A percentile compares a stretch with the other conserved stretches of the same genome.
phyloP scores from a whole-genome alignment of 2,888 invertebrate species.

The Thelaira solivaga region DNA sequence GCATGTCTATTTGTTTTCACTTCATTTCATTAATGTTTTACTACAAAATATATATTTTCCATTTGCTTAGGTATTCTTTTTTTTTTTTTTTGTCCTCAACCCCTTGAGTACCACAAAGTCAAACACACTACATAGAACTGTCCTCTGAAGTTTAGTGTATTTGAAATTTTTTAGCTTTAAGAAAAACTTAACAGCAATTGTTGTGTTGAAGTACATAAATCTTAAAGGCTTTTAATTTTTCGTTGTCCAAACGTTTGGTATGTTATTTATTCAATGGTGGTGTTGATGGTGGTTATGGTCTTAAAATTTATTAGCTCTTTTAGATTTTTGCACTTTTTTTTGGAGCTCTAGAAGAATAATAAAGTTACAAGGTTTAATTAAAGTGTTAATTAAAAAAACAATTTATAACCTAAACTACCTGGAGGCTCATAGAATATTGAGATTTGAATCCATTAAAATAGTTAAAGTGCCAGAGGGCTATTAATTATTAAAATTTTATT shows the following conservation, averaged over 20 bases:
- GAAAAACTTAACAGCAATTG: slow-evolving; percentile 41
- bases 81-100: neutral
- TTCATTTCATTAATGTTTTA: slow-evolving; percentile 35
- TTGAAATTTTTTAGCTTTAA: slow-evolving; percentile 38
- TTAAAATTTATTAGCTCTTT: slow-evolving; percentile 27
- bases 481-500: too few relatives aligned
- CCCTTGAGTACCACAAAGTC: neutral
- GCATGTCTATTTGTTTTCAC: slow-evolving; percentile 2
- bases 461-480: neutral
- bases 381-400: slow-evolving; percentile 15
- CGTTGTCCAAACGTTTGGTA: too few relatives aligned
- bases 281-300: slow-evolving; percentile 15
- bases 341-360: slow-evolving; percentile 39
- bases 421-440: neutral
- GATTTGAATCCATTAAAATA: neutral
- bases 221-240: slow-evolving; percentile 32
- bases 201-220: slow-evolving; percentile 37
- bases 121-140: neutral
- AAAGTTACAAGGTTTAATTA: neutral
- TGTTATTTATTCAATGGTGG: slow-evolving; percentile 1
- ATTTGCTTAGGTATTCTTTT: slow-evolving; percentile 26
- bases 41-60: slow-evolving; percentile 36
- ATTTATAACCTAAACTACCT: neutral
- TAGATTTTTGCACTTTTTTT: slow-evolving; percentile 41
- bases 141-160: slow-evolving; percentile 21